Conservation (phyloP, 1,140 invertebrate species). For the Pseudomyrmex dendroicus region DNA sequence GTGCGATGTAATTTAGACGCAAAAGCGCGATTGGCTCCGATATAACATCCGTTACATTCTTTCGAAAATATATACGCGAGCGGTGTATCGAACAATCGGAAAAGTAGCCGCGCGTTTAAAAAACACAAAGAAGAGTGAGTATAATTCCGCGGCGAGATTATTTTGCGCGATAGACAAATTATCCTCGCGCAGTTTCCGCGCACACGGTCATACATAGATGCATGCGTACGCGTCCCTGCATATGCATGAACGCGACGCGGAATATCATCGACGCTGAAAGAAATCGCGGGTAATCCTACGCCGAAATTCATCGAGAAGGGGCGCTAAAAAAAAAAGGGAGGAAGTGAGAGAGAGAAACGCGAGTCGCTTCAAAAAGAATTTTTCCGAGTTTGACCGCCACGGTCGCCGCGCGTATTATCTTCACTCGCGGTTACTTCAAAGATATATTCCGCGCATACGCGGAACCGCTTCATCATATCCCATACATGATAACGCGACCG, state of each 20-base stretch:
- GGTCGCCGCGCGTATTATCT: background rate
- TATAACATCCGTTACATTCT: constrained; percentile 36
- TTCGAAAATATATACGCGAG: constrained; percentile 8
- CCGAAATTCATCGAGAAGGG: background rate
- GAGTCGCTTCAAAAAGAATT: background rate
- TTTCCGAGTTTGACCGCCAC: background rate
- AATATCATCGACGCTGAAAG: constrained; percentile 27
- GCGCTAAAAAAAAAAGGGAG: background rate
- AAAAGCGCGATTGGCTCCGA: background rate
- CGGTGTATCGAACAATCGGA: background rate
- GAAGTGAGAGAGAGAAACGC: background rate
- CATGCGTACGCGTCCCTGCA: constrained; percentile 48
- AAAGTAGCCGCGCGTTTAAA: constrained; percentile 5
- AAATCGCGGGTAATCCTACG: background rate
- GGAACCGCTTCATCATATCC: background rate
- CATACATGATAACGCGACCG: constrained; percentile 30
- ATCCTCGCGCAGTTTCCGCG: constrained; percentile 3
- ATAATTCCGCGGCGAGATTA: constrained; percentile 49
- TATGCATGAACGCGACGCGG: constrained; percentile 55
- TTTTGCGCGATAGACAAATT: constrained; percentile 65
- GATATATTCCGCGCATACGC: background rate
- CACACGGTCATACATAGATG: constrained; percentile 61
- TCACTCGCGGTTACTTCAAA: constrained; percentile 30
- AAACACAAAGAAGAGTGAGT: background rate
- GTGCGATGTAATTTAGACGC: background rate